A percentile compares a stretch with the other conserved stretches of the same genome.
These are phyloP conservation scores for Cataglyphis altisquamis DNA, from an alignment of 2,888 invertebrate species.

Conservation along the genomic window DNA sequence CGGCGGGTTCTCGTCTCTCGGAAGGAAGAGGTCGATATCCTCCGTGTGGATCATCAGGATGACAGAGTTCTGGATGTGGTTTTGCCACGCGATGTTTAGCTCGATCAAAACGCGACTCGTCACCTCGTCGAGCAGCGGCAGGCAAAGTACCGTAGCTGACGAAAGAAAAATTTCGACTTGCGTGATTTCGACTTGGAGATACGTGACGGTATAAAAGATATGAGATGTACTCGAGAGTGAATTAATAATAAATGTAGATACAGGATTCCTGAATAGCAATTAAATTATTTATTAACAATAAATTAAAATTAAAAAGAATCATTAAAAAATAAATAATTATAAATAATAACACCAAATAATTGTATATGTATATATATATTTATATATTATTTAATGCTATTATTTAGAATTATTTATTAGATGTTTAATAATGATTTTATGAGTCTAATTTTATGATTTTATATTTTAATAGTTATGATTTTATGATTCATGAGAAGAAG, in stretches of 20 bases:
- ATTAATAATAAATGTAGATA: not conserved
- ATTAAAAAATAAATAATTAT: not conserved
- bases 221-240: not conserved
- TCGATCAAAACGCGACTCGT: slow-evolving; percentile 83
- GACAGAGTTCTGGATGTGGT: slow-evolving; percentile 84
- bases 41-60: slow-evolving; percentile 86
- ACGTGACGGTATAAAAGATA: not conserved
- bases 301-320: not conserved
- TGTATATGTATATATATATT: not conserved
- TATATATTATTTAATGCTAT: not conserved
- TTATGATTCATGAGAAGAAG: too few relatives aligned
- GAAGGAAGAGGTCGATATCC: slow-evolving; percentile 79
- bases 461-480: not conserved
- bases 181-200: not conserved
- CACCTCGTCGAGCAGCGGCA: slow-evolving; percentile 85
- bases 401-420: not conserved
- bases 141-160: slow-evolving; percentile 87
- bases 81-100: slow-evolving; percentile 85
- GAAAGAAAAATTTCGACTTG: not conserved
- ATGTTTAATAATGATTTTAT: not conserved
- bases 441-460: too few relatives aligned
- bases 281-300: not conserved
- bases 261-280: not conserved
- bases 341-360: not conserved
- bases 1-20: slow-evolving; percentile 79